Evolutionary conservation across 2,888 invertebrate species (phyloP).

Genomic region (Cheilosia scutellata): DNA sequence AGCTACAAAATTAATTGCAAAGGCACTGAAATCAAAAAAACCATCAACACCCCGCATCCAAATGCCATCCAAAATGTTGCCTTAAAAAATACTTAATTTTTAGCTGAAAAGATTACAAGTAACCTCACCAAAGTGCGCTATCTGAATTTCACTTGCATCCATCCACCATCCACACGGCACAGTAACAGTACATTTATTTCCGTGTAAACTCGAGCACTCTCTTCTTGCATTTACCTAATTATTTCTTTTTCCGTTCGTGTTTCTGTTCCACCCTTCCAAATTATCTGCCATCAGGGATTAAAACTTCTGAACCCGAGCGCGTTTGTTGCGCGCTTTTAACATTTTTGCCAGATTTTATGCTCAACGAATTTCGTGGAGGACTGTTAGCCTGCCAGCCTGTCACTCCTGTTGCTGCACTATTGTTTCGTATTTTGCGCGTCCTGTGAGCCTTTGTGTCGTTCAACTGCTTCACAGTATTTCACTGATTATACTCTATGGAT

Average conservation of each 20-base stretch:
- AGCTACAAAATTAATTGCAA: too few species aligned
- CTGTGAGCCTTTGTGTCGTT: conserved; percentile 28
- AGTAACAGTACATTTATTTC: conserved; percentile 1
- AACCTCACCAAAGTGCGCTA: too few species aligned
- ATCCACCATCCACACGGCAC: neutral
- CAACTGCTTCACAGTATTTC: conserved; percentile 11
- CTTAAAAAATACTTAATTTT: too few species aligned
- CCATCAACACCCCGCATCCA: too few species aligned
- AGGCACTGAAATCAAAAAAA: too few species aligned
- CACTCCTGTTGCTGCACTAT: conserved; percentile 25
- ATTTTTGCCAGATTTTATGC: conserved; percentile 29
- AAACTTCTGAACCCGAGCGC: neutral
- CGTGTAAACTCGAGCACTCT: neutral
- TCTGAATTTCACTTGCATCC: too few species aligned
- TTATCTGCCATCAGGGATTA: conserved; percentile 19
- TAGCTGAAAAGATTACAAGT: too few species aligned
- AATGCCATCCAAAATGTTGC: too few species aligned
- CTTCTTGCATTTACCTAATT: neutral
- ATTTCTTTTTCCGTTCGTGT: neutral
- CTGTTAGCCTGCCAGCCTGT: conserved; percentile 20
- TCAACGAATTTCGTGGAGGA: neutral
- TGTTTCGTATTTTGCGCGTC: conserved; percentile 10
- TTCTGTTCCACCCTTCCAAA: neutral
- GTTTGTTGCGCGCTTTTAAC: conserved; percentile 6
- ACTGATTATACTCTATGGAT: conserved; percentile 40